Evolutionary conservation across 2,113 vertebrate species (phyloP).

Genomic region (Datnioides undecimradiatus): DNA sequence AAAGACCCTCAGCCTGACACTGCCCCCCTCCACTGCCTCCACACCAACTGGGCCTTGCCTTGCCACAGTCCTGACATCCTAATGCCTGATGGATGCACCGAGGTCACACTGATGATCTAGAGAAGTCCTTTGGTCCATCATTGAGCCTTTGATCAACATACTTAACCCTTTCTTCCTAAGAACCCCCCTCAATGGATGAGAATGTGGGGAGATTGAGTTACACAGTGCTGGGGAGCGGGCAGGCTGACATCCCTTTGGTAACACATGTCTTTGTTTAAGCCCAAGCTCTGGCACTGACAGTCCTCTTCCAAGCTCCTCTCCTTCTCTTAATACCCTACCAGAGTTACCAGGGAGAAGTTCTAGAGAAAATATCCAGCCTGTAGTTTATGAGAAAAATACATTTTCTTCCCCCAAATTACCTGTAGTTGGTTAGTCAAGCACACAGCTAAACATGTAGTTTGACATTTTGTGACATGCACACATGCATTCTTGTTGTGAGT

Average conservation of each 20-base stretch:
- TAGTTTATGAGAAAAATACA: not conserved
- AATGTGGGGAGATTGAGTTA: slow-evolving; percentile 79
- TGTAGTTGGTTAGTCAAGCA: not conserved
- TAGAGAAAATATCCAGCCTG: slow-evolving; percentile 5
- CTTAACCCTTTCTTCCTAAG: slow-evolving; percentile 75
- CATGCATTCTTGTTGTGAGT: not conserved
- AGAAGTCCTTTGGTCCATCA: slow-evolving; percentile 68
- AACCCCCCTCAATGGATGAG: slow-evolving; percentile 64
- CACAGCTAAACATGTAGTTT: not conserved
- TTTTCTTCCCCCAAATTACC: not conserved
- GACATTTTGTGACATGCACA: not conserved
- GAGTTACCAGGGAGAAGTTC: slow-evolving; percentile 47
- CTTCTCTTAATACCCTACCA: slow-evolving; percentile 47
- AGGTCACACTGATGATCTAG: slow-evolving; percentile 74
- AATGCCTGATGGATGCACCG: slow-evolving; percentile 75
- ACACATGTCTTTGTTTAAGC: slow-evolving; percentile 84
- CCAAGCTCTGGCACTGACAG: slow-evolving; percentile 68
- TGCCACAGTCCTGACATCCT: slow-evolving; percentile 50
- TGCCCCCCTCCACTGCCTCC: slow-evolving; percentile 14
- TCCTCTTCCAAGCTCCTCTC: slow-evolving; percentile 52
- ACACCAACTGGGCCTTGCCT: slow-evolving; percentile 58
- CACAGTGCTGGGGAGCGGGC: slow-evolving; percentile 68
- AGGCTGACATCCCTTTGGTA: slow-evolving; percentile 77
- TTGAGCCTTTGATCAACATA: slow-evolving; percentile 78
- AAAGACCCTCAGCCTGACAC: slow-evolving; percentile 31